Percentiles rank a stretch among this genome's conserved stretches.
phyloP scores from a whole-genome alignment of 2,888 invertebrate species.

The Yponomeuta evonymella region DNA sequence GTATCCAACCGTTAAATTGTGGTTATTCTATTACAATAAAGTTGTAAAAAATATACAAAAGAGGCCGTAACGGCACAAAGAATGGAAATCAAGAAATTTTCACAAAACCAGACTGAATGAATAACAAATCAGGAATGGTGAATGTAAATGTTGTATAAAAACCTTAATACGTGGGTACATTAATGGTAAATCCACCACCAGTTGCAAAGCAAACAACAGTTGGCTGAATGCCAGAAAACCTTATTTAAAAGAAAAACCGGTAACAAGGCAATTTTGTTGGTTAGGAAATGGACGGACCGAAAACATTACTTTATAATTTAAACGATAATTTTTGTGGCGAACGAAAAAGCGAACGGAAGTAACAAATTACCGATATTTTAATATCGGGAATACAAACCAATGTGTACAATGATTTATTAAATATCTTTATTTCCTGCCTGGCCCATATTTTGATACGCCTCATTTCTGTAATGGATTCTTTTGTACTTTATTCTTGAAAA shows the following conservation, averaged over 20 bases:
- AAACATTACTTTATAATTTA: conserved; percentile 3
- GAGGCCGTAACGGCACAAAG: not conserved
- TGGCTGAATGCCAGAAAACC: conserved; percentile 55
- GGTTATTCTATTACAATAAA: not conserved
- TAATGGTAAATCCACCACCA: conserved; percentile 63
- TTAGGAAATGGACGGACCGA: conserved; percentile 25
- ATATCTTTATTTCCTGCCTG: not conserved
- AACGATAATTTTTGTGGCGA: not conserved
- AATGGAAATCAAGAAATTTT: not conserved
- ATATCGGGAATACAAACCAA: not conserved
- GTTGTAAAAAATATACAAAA: conserved; percentile 1
- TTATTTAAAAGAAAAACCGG: conserved; percentile 66
- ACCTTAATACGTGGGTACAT: conserved; percentile 47
- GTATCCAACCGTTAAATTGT: not conserved
- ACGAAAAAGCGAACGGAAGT: not conserved
- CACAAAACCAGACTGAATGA: not conserved
- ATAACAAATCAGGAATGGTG: conserved; percentile 14
- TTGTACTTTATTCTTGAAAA: not conserved
- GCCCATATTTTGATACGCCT: not conserved
- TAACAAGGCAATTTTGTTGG: conserved; percentile 51
- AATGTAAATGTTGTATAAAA: conserved; percentile 45
- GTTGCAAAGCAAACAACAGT: conserved; percentile 51
- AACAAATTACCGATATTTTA: not conserved
- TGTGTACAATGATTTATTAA: conserved; percentile 1
- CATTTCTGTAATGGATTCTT: not conserved